Conservation (phyloP, 2,113 vertebrate genomes). For the Ciconia boyciana region DNA sequence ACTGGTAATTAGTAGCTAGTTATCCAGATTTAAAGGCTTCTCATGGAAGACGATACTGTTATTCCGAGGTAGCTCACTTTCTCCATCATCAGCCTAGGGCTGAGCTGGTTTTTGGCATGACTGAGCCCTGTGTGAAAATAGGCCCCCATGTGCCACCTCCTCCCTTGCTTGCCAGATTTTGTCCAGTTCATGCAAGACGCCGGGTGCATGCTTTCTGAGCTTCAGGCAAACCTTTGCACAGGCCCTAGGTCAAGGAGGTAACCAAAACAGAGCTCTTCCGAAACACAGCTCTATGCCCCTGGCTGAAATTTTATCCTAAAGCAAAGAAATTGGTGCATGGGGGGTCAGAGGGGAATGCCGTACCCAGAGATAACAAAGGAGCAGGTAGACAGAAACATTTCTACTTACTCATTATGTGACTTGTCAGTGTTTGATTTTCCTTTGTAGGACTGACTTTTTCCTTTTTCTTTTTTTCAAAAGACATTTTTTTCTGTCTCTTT, state of each 20-base stretch:
- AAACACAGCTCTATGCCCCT: rapidly evolving
- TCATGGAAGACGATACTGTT: background rate
- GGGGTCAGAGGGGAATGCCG: too few species aligned
- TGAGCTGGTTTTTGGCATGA: background rate
- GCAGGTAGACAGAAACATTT: background rate
- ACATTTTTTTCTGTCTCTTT: constrained; percentile 5
- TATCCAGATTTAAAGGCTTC: background rate
- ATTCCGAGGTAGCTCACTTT: background rate
- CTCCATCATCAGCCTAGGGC: background rate
- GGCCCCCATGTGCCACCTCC: background rate
- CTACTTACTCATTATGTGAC: background rate
- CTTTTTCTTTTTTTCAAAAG: background rate
- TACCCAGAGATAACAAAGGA: background rate
- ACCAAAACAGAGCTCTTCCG: background rate
- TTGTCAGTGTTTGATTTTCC: background rate
- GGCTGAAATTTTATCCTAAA: background rate
- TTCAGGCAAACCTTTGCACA: background rate
- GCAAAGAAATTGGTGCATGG: background rate
- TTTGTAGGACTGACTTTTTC: background rate
- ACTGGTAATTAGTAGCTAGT: background rate
- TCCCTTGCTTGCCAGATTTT: background rate
- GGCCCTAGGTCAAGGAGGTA: background rate
- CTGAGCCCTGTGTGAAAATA: background rate
- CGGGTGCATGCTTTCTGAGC: rapidly evolving
- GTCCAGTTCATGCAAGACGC: background rate